These are phyloP conservation scores for Eulemur coronatus DNA, from an alignment of 2,797 vertebrate species.

Conservation along the genomic window DNA sequence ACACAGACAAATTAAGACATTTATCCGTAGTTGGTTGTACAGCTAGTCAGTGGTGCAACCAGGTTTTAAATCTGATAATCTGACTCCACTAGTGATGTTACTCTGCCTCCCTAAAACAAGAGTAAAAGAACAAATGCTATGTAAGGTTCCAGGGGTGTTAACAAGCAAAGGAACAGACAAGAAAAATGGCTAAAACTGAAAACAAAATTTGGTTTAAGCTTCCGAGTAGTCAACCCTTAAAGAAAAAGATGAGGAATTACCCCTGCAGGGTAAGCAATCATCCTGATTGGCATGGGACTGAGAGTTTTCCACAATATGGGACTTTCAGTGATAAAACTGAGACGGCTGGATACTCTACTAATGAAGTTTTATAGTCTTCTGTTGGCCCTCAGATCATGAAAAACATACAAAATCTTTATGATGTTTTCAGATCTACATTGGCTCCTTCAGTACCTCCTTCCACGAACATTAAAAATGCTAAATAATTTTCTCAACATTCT, in stretches of 20 bases:
- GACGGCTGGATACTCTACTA: not conserved
- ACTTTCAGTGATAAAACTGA: not conserved
- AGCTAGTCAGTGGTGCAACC: not conserved
- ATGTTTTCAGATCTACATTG: not conserved
- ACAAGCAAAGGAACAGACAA: not conserved
- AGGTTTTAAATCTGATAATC: not conserved
- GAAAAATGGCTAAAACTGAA: not conserved
- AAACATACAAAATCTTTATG: not conserved
- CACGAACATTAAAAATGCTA: conserved; percentile 35
- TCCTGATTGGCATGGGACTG: not conserved
- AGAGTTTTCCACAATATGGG: not conserved
- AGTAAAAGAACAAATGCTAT: not conserved
- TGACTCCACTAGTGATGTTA: not conserved
- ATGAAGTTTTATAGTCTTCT: not conserved
- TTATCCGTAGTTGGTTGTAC: not conserved
- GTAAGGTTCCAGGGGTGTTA: not conserved
- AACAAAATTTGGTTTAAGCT: not conserved
- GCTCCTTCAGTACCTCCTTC: not conserved
- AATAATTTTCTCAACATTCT: conserved; percentile 25
- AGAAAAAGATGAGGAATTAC: not conserved
- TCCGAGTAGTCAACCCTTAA: not conserved
- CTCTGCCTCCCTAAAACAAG: not conserved
- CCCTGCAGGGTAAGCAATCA: not conserved
- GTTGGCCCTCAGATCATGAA: not conserved
- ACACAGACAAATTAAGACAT: not conserved